Evolutionary conservation across 2,888 invertebrate species (phyloP).

Genomic region (Cyaniris semiargus): DNA sequence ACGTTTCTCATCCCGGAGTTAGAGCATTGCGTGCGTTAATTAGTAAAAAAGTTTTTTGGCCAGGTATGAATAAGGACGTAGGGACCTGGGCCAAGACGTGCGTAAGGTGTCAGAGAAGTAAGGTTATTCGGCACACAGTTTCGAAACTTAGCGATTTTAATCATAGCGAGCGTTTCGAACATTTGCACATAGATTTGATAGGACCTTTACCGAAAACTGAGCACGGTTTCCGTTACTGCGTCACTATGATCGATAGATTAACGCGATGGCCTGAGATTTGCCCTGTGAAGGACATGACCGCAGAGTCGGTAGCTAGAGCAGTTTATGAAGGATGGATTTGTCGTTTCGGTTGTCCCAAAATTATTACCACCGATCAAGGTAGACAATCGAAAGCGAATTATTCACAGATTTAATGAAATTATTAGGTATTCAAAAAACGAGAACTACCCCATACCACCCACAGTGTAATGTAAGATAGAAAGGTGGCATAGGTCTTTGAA

Average conservation of each 20-base stretch:
- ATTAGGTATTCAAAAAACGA: slow-evolving; percentile 13
- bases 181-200: too few species aligned
- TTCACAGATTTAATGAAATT: slow-evolving; percentile 4
- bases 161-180: too few species aligned
- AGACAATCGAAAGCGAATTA: slow-evolving; percentile 12
- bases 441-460: not conserved
- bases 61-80: too few species aligned
- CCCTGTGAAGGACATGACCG: slow-evolving; percentile 4
- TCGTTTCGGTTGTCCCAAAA: slow-evolving; percentile 21
- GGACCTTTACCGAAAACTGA: not conserved
- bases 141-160: too few species aligned
- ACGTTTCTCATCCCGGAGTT: not conserved
- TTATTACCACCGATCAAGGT: not conserved
- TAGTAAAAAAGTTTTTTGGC: too few species aligned
- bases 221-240: slow-evolving; percentile 4
- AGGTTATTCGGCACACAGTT: too few species aligned
- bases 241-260: slow-evolving; percentile 10
- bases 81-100: too few species aligned
- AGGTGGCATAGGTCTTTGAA: too few species aligned
- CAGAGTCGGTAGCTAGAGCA: not conserved
- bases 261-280: slow-evolving; percentile 6
- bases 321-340: slow-evolving; percentile 17
- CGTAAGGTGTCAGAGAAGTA: too few species aligned
- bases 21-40: slow-evolving; percentile 3
- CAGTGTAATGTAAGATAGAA: not conserved